Percentiles rank a stretch among this genome's conserved stretches.
phyloP scores from a whole-genome alignment of 1,140 invertebrate species.

The Epicauta chinensis region DNA sequence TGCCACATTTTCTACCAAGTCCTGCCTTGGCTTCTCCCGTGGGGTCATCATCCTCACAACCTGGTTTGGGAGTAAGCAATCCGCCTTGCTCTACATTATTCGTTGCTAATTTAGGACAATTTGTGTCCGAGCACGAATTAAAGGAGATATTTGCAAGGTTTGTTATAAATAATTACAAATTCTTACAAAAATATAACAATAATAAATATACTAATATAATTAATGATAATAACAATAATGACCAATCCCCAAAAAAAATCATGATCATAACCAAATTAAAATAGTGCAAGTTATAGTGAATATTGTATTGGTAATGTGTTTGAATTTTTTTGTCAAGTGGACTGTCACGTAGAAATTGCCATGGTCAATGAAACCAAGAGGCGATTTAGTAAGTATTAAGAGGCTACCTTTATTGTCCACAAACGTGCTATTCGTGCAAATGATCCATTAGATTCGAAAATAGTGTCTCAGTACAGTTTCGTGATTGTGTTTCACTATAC shows the following conservation, averaged over 20 bases:
- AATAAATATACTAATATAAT: conserved; percentile 6
- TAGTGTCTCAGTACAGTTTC: background rate
- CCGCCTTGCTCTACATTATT: conserved; percentile 95
- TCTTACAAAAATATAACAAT: conserved; percentile 2
- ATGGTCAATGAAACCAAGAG: background rate
- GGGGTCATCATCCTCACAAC: conserved; percentile 70
- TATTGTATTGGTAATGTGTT: background rate
- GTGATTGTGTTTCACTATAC: conserved; percentile 25
- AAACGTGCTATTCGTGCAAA: background rate
- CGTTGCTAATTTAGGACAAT: conserved; percentile 93
- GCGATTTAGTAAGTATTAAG: background rate
- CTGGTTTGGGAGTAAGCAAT: conserved; percentile 54
- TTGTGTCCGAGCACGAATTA: conserved; percentile 93
- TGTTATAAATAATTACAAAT: conserved; percentile 35
- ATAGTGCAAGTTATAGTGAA: conserved; percentile 30
- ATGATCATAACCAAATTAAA: background rate
- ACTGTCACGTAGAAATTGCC: conserved; percentile 7
- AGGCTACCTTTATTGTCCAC: background rate
- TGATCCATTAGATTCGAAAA: background rate
- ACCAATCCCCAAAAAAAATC: no score
- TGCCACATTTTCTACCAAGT: conserved; percentile 71
- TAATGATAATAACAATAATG: background rate
- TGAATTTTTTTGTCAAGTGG: conserved; percentile 17
- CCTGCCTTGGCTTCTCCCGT: conserved; percentile 82
- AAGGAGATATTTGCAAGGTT: conserved; percentile 97